These are phyloP conservation scores for Chaitophorus viminalis DNA, from an alignment of 2,888 invertebrate species.

Conservation along the genomic window DNA sequence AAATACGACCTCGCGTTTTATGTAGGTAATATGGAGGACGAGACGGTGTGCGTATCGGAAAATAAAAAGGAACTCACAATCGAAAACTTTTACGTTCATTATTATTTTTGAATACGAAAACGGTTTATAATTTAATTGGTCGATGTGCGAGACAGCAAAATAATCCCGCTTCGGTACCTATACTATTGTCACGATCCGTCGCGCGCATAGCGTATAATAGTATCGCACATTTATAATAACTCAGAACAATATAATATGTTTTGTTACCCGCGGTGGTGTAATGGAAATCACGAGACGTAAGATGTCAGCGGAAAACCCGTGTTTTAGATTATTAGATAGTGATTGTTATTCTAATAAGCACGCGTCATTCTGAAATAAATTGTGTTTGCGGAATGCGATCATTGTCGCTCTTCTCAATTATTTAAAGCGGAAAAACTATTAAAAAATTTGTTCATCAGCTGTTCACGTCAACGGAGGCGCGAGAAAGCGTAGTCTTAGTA, in stretches of 20 bases:
- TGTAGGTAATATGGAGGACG: not conserved
- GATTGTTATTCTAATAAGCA: not conserved
- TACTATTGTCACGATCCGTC: not conserved
- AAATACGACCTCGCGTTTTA: not conserved
- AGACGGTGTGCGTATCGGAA: not conserved
- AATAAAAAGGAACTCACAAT: not conserved
- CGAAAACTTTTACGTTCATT: not conserved
- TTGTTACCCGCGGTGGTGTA: too few species aligned
- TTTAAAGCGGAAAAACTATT: too few species aligned
- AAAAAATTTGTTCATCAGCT: too few species aligned
- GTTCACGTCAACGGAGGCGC: too few species aligned
- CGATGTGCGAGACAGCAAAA: not conserved
- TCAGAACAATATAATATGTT: too few species aligned
- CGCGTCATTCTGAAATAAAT: too few species aligned
- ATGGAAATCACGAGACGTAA: constrained; percentile 5
- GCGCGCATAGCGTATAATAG: not conserved
- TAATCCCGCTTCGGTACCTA: too few species aligned
- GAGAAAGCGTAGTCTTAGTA: too few species aligned
- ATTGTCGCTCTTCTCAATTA: not conserved
- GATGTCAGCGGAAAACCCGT: not conserved
- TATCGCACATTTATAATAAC: not conserved
- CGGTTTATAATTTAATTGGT: not conserved
- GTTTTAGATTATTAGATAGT: not conserved
- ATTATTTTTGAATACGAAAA: not conserved
- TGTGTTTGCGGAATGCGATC: not conserved